These are phyloP conservation scores for Craterocephalus amniculus DNA, from an alignment of 2,797 vertebrate species.

Conservation along the genomic window DNA sequence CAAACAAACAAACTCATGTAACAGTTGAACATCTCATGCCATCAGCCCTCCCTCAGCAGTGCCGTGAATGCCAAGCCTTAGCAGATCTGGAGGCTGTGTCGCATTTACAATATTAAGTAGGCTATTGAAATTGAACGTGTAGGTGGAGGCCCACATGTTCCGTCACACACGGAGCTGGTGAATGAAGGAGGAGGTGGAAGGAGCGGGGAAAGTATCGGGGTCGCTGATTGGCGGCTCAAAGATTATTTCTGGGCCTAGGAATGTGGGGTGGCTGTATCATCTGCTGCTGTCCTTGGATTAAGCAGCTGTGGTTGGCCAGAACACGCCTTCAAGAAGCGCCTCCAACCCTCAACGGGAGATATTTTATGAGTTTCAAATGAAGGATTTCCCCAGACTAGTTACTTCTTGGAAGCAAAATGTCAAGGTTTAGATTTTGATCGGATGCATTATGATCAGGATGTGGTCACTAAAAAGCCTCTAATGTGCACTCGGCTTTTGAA, in stretches of 20 bases:
- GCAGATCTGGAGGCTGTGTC: slow-evolving; percentile 71
- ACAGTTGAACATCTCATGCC: slow-evolving; percentile 49
- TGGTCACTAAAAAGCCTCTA: slow-evolving; percentile 28
- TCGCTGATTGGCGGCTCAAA: slow-evolving; percentile 59
- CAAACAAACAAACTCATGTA: slow-evolving; percentile 19
- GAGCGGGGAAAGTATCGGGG: slow-evolving; percentile 35
- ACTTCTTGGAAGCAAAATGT: slow-evolving; percentile 14
- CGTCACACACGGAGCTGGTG: slow-evolving; percentile 67
- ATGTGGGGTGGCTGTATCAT: slow-evolving; percentile 44
- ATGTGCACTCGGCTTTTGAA: slow-evolving; percentile 52
- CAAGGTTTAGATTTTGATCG: slow-evolving; percentile 20
- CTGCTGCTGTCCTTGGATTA: slow-evolving; percentile 55
- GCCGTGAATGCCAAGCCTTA: slow-evolving; percentile 72
- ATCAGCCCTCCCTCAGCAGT: slow-evolving; percentile 35
- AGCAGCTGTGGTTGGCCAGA: slow-evolving; percentile 34
- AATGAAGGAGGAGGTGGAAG: slow-evolving; percentile 47
- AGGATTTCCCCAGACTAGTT: slow-evolving; percentile 3
- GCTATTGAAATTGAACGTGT: slow-evolving; percentile 76
- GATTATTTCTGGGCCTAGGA: slow-evolving; percentile 60
- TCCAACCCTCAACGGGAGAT: background rate
- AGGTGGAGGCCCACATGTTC: slow-evolving; percentile 79
- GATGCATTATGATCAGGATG: slow-evolving; percentile 27
- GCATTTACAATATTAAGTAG: slow-evolving; percentile 78
- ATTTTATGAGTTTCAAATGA: slow-evolving; percentile 20
- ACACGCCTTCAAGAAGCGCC: slow-evolving; percentile 5